Evolutionary conservation across 2,113 vertebrate genomes (phyloP), one percentile per base, ranked within the genome.

Genomic region (Epinephelus fuscoguttatus): DNA sequence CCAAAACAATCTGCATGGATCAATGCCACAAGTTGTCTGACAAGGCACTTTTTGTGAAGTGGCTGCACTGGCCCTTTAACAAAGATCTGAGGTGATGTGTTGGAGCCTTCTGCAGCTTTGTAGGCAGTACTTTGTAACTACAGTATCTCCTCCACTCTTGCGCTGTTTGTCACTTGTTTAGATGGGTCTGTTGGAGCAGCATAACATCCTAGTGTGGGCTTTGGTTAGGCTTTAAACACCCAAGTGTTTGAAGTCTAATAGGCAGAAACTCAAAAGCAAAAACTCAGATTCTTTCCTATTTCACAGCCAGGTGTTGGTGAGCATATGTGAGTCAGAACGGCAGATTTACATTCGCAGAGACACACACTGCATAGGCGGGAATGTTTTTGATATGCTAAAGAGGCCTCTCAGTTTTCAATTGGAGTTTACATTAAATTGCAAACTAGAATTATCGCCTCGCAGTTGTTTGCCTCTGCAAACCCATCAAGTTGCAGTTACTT

Each of bases 351-450:
- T 53, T 50, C 59, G 42, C 52, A 69, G 47, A 74, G 8, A 69
- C 30, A 59, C 18, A 56, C 27, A 50, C n/a, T 33, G 47, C 55
- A 71, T 15, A 17, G 40, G 45, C 7, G 12, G 15, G 27, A 64
- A 52, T 15, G 42, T 71, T 56, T 79, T 82, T 84, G 49, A 68
- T 68, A 68, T 80, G 40, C 17, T 75, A 71, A 85, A 88, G 15
- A 57, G 12, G 27, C 33, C 14, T 78, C 47, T 70, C 15, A 25
- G 25, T 25, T 59, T 52, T 73, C 45, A 66, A 37, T n/a, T 60
- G 21, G 55, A 27, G 25, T 37, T 37, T 37, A 37, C 6, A 37
- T 37, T 37, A 37, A 37, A 37, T 37, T 37, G 33, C 33, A 6
- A 37, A 37, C 33, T 37, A 7, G 33, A 37, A 37, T 37, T 37